Conservation (phyloP, 2,113 vertebrate genomes). For the Brachypteracias leptosomus region DNA sequence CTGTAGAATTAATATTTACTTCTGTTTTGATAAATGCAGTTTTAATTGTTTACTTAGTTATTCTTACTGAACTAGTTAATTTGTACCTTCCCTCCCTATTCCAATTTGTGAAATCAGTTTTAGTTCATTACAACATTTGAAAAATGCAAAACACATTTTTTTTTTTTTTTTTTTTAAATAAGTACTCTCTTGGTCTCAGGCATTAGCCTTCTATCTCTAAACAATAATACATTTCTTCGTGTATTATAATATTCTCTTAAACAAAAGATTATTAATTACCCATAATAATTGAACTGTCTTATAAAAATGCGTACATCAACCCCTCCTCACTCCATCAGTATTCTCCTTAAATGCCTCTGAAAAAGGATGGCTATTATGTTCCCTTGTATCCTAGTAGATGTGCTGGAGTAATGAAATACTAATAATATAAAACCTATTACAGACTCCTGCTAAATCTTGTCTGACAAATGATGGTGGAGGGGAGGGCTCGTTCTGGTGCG, state of each 20-base stretch:
- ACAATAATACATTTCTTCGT: background rate
- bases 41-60: background rate
- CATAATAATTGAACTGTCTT: slow-evolving; percentile 13
- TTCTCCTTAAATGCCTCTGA: background rate
- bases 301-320: background rate
- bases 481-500: background rate
- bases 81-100: background rate
- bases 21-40: background rate
- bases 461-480: background rate
- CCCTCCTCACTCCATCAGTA: background rate
- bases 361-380: slow-evolving; percentile 5
- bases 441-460: background rate
- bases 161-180: background rate
- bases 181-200: background rate
- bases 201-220: background rate
- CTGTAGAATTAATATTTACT: background rate
- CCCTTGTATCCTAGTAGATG: background rate
- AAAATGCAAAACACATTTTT: background rate
- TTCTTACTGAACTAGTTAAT: background rate
- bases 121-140: background rate
- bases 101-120: background rate
- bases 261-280: slow-evolving; percentile 48
- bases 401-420: background rate
- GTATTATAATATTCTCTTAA: background rate
- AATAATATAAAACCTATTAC: slow-evolving; percentile 8